Conservation (phyloP, 2,113 vertebrate genomes). For the Ahaetulla prasina region DNA sequence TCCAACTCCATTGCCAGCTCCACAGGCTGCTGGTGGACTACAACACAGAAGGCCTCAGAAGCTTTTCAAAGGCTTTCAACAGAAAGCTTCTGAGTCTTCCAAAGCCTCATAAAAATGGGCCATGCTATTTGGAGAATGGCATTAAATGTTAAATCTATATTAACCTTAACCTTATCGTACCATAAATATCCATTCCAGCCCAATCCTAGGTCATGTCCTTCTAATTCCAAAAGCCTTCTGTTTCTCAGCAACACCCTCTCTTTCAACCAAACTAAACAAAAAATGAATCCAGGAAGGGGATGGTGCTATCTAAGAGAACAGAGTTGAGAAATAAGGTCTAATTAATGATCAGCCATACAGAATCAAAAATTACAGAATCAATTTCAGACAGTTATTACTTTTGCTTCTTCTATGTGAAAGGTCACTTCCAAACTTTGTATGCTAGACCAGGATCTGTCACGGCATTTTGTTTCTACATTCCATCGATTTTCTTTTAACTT, state of each 20-base stretch:
- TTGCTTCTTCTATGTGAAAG: neutral
- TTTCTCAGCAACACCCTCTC: neutral
- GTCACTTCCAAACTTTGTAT: neutral
- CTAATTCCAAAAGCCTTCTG: neutral
- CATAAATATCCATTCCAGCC: neutral
- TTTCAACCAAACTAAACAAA: neutral
- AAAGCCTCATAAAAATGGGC: neutral
- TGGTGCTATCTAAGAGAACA: neutral
- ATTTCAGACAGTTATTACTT: neutral
- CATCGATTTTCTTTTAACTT: neutral
- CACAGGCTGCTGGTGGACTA: no score
- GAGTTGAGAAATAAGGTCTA: neutral
- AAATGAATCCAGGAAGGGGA: neutral
- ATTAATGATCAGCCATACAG: neutral
- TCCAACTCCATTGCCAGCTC: no score
- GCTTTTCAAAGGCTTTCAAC: neutral
- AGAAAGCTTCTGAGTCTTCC: neutral
- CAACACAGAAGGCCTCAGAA: neutral
- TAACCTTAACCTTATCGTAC: neutral
- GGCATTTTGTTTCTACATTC: neutral
- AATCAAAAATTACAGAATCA: neutral
- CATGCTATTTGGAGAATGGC: neutral
- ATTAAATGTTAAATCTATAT: neutral
- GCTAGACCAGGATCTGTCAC: neutral
- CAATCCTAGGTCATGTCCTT: neutral